A percentile compares a stretch with the other conserved stretches of the same genome.
Evolutionary conservation across 2,888 invertebrate species (phyloP).

Genomic region (Spisula subtruncata): DNA sequence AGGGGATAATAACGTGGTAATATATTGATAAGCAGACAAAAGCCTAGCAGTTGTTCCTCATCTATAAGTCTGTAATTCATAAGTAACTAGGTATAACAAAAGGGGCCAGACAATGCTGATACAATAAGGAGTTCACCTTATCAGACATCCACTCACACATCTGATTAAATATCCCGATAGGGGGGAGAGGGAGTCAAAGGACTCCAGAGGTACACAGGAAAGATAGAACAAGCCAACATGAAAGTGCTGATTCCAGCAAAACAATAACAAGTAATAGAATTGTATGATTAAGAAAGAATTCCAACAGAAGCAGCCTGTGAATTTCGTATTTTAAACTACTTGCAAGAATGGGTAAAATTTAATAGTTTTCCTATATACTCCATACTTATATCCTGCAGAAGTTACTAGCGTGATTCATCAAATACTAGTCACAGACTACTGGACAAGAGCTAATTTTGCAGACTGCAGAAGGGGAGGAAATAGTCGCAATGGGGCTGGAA

Average conservation of each 20-base stretch:
- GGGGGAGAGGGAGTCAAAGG: not conserved
- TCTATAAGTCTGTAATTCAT: constrained; percentile 43
- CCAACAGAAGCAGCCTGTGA: too few species aligned
- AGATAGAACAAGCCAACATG: not conserved
- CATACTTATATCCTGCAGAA: too few species aligned
- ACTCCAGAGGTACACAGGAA: too few species aligned
- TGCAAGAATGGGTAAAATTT: too few species aligned
- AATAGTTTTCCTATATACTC: too few species aligned
- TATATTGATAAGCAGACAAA: constrained; percentile 29
- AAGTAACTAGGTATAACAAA: constrained; percentile 38
- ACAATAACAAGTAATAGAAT: not conserved
- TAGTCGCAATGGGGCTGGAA: too few species aligned
- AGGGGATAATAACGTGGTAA: constrained; percentile 26
- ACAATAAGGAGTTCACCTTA: constrained; percentile 27
- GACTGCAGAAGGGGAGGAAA: not conserved
- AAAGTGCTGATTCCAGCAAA: not conserved
- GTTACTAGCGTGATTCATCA: too few species aligned
- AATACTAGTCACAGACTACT: too few species aligned
- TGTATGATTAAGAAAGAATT: not conserved
- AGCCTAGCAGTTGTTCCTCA: constrained; percentile 35
- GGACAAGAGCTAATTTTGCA: too few species aligned
- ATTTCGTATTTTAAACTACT: too few species aligned
- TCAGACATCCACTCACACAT: constrained; percentile 28
- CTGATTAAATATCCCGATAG: constrained; percentile 5
- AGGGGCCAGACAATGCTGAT: constrained; percentile 30